These are phyloP conservation scores for Macrophya alboannulata DNA, from an alignment of 2,888 invertebrate genomes.

Conservation along the genomic window DNA sequence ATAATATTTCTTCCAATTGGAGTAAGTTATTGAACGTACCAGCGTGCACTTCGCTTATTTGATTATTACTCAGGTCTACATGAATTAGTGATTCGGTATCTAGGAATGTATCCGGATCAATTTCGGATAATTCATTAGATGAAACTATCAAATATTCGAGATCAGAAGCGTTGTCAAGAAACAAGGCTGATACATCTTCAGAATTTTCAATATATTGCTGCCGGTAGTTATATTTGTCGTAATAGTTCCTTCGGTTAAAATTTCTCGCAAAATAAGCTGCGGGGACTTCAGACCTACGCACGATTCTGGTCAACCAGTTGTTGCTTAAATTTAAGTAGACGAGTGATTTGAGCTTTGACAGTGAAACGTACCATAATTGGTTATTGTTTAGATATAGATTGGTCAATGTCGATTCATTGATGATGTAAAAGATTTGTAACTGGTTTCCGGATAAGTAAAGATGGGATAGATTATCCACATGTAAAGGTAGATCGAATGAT, in stretches of 20 bases:
- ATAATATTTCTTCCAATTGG: constrained; percentile 12
- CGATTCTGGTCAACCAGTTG: neutral
- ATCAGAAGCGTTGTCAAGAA: neutral
- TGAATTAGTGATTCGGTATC: neutral
- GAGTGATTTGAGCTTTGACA: constrained; percentile 20
- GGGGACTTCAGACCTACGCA: neutral
- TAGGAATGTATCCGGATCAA: constrained; percentile 31
- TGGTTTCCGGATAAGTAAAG: constrained; percentile 23
- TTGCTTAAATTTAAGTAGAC: neutral
- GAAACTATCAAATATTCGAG: constrained; percentile 10
- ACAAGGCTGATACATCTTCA: neutral
- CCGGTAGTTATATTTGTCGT: neutral
- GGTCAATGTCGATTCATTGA: neutral
- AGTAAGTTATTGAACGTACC: constrained; percentile 30
- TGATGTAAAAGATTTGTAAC: neutral
- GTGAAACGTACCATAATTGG: constrained; percentile 12
- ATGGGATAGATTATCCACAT: neutral
- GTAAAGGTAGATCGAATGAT: neutral
- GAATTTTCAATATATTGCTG: neutral
- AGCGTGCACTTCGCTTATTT: neutral
- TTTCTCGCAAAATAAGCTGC: neutral
- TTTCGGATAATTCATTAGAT: constrained; percentile 5
- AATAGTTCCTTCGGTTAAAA: neutral
- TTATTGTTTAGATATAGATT: constrained; percentile 29
- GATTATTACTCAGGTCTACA: constrained; percentile 17